Conservation (phyloP, 1,140 invertebrate genomes). For the Branchinecta lindahli region DNA sequence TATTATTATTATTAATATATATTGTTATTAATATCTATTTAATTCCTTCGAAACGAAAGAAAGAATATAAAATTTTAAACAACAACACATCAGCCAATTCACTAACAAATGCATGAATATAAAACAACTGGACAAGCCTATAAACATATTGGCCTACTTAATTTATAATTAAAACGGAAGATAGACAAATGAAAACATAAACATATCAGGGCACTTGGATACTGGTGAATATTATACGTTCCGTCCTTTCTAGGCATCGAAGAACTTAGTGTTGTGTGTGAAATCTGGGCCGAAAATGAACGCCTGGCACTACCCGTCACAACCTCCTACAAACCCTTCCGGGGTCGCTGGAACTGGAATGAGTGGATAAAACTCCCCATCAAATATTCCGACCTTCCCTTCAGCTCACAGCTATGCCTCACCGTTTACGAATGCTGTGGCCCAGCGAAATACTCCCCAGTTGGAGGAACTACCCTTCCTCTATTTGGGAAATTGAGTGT, state of each 20-base stretch:
- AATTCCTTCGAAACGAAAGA: too few relatives aligned
- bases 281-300: slow-evolving; percentile 68
- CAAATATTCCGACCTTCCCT: slow-evolving; percentile 75
- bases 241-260: slow-evolving; percentile 41
- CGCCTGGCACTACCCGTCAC: slow-evolving; percentile 71
- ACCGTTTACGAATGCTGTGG: slow-evolving; percentile 87
- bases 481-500: slow-evolving; percentile 84
- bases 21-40: too few relatives aligned
- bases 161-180: too few relatives aligned
- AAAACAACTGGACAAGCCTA: too few relatives aligned
- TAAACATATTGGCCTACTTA: too few relatives aligned
- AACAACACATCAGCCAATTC: too few relatives aligned
- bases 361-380: slow-evolving; percentile 91
- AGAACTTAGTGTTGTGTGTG: slow-evolving; percentile 70
- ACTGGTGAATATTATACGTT: too few relatives aligned
- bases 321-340: slow-evolving; percentile 86
- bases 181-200: too few relatives aligned
- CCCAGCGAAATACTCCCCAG: slow-evolving; percentile 56
- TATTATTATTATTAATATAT: too few relatives aligned
- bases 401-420: slow-evolving; percentile 72
- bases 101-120: too few relatives aligned
- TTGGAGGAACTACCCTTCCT: slow-evolving; percentile 78
- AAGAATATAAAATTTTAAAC: too few relatives aligned
- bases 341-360: slow-evolving; percentile 90
- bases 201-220: too few relatives aligned